Conservation (phyloP, 2,113 vertebrate genomes). For the Peromyscus californicus region DNA sequence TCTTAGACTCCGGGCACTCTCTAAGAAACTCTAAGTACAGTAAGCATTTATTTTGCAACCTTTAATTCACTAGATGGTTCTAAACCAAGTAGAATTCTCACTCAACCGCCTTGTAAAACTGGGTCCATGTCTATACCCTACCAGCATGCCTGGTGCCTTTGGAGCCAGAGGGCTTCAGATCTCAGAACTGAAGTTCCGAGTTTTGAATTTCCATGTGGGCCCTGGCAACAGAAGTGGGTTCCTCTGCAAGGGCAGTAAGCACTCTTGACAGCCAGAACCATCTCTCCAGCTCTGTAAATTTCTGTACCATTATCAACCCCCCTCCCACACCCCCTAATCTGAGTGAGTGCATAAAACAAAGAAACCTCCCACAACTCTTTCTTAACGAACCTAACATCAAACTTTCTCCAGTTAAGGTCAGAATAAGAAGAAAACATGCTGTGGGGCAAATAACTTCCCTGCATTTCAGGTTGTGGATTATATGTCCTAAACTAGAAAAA, state of each 20-base stretch:
- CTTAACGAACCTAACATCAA: constrained; percentile 17
- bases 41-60: constrained; percentile 29
- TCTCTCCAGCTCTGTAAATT: background rate
- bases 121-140: background rate
- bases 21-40: constrained; percentile 14
- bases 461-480: background rate
- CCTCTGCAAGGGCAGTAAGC: background rate
- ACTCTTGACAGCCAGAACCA: background rate
- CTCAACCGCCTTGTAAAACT: background rate
- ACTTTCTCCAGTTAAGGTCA: background rate
- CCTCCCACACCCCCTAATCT: background rate
- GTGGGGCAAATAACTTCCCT: background rate
- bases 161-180: background rate
- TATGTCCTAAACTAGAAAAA: background rate
- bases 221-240: background rate
- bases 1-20: background rate
- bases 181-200: background rate
- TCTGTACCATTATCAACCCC: background rate
- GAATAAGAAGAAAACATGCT: background rate
- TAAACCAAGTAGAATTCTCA: constrained; percentile 45
- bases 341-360: background rate
- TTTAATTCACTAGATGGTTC: constrained; percentile 40
- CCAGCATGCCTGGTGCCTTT: background rate
- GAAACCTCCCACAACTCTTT: background rate
- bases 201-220: background rate